phyloP scores from a whole-genome alignment of 2,888 invertebrate genomes.

The Trichogramma dendrolimi region DNA sequence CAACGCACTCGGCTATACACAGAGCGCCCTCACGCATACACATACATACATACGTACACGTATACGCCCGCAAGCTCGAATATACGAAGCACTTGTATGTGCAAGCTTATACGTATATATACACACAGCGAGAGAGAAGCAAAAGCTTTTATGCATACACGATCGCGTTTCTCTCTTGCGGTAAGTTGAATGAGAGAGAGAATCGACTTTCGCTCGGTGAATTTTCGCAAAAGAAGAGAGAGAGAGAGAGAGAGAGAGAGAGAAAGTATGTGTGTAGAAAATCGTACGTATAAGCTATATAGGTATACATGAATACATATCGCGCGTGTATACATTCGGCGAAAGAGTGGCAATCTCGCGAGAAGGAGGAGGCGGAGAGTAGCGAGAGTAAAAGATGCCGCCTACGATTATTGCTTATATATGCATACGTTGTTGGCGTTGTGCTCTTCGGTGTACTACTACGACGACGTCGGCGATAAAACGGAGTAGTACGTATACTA shows the following conservation, averaged over 20 bases:
- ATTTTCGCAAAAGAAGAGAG: not conserved
- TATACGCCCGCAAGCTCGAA: too few species aligned
- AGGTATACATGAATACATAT: not conserved
- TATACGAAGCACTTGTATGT: too few species aligned
- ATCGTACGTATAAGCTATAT: too few species aligned
- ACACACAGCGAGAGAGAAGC: too few species aligned
- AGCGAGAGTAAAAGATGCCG: slow-evolving; percentile 24
- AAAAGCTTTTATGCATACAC: slow-evolving; percentile 10
- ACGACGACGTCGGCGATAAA: slow-evolving; percentile 42
- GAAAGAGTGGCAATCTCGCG: slow-evolving; percentile 15
- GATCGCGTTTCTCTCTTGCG: not conserved
- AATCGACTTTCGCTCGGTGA: not conserved
- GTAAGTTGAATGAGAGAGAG: not conserved
- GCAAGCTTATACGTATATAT: too few species aligned
- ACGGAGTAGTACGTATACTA: slow-evolving; percentile 42
- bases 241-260: slow-evolving; percentile 3
- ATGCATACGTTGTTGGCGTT: slow-evolving; percentile 37
- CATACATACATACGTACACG: too few species aligned
- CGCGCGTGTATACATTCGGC: too few species aligned
- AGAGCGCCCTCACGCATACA: too few species aligned
- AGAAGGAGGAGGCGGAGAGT: slow-evolving; percentile 15
- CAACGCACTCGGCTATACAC: too few species aligned
- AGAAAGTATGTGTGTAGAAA: not conserved
- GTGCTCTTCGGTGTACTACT: too few species aligned
- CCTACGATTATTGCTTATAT: slow-evolving; percentile 43